Evolutionary conservation across 1,140 invertebrate species (phyloP), one percentile per base, ranked within the genome.

Genomic region (Drosophila nasuta): DNA sequence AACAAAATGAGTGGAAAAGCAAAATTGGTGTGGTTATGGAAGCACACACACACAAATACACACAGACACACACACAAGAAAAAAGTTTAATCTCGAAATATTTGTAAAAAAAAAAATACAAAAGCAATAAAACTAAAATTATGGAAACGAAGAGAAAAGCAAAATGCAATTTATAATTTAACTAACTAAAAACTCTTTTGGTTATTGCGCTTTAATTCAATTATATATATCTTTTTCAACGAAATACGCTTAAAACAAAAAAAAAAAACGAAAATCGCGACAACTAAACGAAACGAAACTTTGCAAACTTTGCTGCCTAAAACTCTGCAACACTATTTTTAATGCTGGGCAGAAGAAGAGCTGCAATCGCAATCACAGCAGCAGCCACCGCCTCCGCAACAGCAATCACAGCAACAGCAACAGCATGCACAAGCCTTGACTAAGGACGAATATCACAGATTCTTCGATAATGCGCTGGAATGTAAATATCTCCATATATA

Each of bases 401-500:
- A 51, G 17, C 67, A 74, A 67, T 62, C 54, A 41, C 80, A 75
- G 72, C 54, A 54, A 33, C 63, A 59, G 45, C 72, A 57, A 66
- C 69, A 17, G 69, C 71, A 65, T 78, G 86, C 90, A 71, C 79
- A 88, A 77, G 71, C 79, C 79, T 93, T 95, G 76, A 95, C 95
- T 3, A 94, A 95, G 86, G 95, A 96, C 91, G 96, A 96, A 88
- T 96, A 96, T 92, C 95, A 96, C 91, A 95, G 95, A 91, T 96
- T 96, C 93, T 96, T 95, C 93, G 96, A 96, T 93, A 94, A 94
- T 77, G 95, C 95, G 81, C 94, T 97, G 66, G 96, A 96, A 95
- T 96, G 95, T 96, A 96, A 94, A 83, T 93, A 92, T 92, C 20
- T 25, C 17, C 17, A 54, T 68, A 33, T 10, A 54, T 13, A 51